Evolutionary conservation across 2,888 invertebrate species (phyloP).

Genomic region (Campoplex capitator): DNA sequence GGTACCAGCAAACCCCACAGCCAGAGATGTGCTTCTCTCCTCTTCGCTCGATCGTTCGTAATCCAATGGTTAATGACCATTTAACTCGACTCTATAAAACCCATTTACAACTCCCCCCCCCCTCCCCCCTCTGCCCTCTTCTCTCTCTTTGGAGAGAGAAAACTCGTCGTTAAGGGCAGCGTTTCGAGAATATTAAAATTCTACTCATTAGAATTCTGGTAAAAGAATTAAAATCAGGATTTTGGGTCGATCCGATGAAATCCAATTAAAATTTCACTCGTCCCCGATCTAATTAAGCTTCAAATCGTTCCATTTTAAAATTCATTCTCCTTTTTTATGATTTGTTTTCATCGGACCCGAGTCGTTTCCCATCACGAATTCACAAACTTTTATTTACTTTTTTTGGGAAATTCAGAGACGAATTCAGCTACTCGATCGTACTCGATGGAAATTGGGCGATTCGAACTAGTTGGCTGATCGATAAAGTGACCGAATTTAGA

Average conservation of each 20-base stretch:
- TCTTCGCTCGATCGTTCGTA: constrained; percentile 27
- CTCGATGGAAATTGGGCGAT: too few species aligned
- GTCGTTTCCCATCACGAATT: neutral
- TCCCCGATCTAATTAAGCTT: neutral
- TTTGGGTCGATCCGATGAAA: neutral
- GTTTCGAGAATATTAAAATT: neutral
- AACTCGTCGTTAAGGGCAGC: neutral
- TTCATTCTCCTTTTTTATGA: neutral
- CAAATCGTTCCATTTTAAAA: neutral
- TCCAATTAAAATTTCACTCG: neutral
- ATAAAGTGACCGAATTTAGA: neutral
- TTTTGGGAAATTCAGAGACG: neutral
- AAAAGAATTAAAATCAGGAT: neutral
- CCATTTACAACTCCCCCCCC: constrained; percentile 15
- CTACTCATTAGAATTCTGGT: neutral
- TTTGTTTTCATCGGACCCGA: too few species aligned
- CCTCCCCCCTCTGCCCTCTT: too few species aligned
- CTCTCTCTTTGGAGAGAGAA: neutral
- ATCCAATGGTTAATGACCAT: constrained; percentile 71
- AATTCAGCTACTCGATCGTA: too few species aligned
- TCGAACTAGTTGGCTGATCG: neutral
- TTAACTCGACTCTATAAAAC: constrained; percentile 60
- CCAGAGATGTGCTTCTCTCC: constrained; percentile 20
- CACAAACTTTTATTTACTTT: neutral
- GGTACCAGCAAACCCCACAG: constrained; percentile 12